Base-by-base conservation (phyloP, 2,797 vertebrate species). In the Microctenopoma steveboyesi region DNA sequence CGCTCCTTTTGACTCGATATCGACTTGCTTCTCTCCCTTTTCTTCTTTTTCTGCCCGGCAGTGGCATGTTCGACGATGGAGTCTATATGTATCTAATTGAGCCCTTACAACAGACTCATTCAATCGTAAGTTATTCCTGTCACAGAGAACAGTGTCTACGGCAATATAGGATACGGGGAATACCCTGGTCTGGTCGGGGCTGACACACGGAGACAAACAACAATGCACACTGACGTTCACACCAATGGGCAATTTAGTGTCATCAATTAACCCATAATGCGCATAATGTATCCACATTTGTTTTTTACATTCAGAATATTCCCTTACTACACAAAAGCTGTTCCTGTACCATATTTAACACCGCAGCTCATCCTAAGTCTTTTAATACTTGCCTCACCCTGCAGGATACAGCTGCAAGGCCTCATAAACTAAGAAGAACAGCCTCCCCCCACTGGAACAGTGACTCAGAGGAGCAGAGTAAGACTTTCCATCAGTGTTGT, bases 21-120 rank as follows among this genome's bases (percentile, higher is more conserved):
- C 52, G 77, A 89, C 78, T 68, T 56, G 47, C 62, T 52, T 83
- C 74, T 83, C 75, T 78, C 70, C 39, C 60, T 84, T 71, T 69
- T 75, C 54, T 73, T 61, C 70, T 72, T 48, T 72, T 73, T 18
- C 86, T 88, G 71, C 65, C 81, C 37, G 80, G 80, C 84, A 99
- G 98, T 77, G 98, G 98, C 69, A 96, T 97, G 95, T 99, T 99
- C 93, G 97, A 98, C 81, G 97, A 99, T 72, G 91, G 90, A 73
- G 84, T 92, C 84, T 93, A 95, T 15, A 73, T 95, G 65, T 98
- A 99, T 78, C 93, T 96, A 89, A 97, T 99, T 86, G 96, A 98
- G 86, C 98, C 98, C 0, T 79, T 94, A 86, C 92, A 95, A 71
- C 92, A 96, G 89, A 95, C 85, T 72, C 95, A 98, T 81, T 91